Evolutionary conservation across 2,113 vertebrate species (phyloP).

Genomic region (Diadophis punctatus): DNA sequence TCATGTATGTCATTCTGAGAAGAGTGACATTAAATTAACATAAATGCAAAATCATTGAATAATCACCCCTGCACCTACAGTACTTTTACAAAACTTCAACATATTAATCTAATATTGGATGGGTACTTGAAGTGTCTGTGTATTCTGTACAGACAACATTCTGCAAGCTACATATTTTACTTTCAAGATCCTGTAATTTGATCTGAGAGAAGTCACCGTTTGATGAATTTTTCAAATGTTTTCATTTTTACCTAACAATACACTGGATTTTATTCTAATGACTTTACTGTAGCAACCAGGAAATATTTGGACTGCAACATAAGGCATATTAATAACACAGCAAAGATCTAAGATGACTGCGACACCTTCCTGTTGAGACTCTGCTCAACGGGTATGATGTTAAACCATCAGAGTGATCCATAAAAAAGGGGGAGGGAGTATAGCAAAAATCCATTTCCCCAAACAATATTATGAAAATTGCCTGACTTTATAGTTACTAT

Average conservation of each 20-base stretch:
- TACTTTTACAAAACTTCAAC: not conserved
- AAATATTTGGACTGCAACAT: not conserved
- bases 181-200: not conserved
- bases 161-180: not conserved
- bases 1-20: not conserved
- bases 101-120: not conserved
- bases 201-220: not conserved
- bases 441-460: conserved; percentile 38
- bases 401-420: not conserved
- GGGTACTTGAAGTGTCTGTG: too few species aligned
- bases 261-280: not conserved
- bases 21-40: not conserved
- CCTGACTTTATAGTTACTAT: conserved; percentile 32
- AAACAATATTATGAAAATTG: conserved; percentile 41
- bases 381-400: not conserved
- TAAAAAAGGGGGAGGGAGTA: conserved; percentile 20
- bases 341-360: not conserved
- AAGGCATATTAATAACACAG: not conserved
- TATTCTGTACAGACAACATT: not conserved
- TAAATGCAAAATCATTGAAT: not conserved
- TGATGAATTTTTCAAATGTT: not conserved
- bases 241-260: not conserved
- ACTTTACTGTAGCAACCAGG: not conserved
- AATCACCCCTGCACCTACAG: not conserved
- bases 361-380: conserved; percentile 11